A percentile compares a stretch with the other conserved stretches of the same genome.
phyloP scores from a whole-genome alignment of 2,113 vertebrate species.

The Notechis scutatus region DNA sequence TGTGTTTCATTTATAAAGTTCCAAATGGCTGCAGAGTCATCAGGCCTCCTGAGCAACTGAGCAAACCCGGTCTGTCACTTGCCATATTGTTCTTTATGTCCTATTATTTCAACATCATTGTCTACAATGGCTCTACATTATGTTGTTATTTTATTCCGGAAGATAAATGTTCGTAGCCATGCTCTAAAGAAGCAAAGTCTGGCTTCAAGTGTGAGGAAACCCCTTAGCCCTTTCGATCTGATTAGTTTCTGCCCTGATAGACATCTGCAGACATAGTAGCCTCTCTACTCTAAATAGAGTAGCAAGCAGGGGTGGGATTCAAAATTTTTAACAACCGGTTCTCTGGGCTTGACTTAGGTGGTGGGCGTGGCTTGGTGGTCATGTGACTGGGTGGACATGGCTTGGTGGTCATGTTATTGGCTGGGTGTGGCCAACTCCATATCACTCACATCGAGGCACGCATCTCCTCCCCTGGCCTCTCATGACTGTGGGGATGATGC shows the following conservation, averaged over 20 bases:
- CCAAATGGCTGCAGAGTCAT: neutral
- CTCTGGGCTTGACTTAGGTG: no score
- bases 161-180: neutral
- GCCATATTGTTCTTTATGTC: neutral
- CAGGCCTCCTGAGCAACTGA: neutral
- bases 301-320: neutral
- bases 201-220: neutral
- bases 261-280: neutral
- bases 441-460: no score
- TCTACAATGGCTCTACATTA: neutral
- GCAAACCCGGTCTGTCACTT: neutral
- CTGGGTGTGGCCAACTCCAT: no score
- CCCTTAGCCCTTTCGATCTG: neutral
- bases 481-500: no score
- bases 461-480: no score
- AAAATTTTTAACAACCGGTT: no score
- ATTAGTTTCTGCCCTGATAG: neutral
- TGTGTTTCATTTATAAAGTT: neutral
- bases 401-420: no score
- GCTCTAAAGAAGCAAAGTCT: neutral
- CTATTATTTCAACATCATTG: neutral
- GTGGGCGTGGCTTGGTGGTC: no score
- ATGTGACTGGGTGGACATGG: no score
- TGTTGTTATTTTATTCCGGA: neutral
- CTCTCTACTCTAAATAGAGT: neutral